Conservation (phyloP, 2,797 vertebrate genomes). For the Karalla daura region DNA sequence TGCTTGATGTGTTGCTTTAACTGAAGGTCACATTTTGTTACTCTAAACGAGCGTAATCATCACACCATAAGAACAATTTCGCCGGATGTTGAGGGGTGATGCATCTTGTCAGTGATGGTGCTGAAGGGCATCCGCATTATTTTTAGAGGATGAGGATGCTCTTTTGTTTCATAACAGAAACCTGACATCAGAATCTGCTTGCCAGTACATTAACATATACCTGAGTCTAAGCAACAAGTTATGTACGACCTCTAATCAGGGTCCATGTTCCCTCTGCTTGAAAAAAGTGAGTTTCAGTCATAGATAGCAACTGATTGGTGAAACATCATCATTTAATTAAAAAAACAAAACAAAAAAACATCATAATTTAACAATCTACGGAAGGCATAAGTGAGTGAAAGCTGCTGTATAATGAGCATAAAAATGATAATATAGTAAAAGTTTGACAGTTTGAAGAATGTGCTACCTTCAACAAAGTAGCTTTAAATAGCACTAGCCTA, state of each 20-base stretch:
- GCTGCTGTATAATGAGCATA: background rate
- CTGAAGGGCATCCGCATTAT: conserved; percentile 4
- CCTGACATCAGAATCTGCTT: background rate
- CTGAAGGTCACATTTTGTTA: background rate
- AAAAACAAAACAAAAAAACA: no score
- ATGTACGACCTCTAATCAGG: no score
- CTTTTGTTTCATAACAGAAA: conserved; percentile 4
- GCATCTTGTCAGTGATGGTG: conserved; percentile 6
- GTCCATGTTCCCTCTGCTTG: no score
- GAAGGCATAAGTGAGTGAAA: background rate
- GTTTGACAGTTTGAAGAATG: background rate
- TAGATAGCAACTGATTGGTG: no score
- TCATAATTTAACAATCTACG: no score
- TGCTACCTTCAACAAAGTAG: no score
- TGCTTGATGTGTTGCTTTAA: background rate
- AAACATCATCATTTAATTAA: no score
- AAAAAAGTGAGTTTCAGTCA: no score
- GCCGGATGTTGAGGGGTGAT: background rate
- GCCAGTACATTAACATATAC: background rate
- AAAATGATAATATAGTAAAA: background rate
- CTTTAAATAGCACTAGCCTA: background rate
- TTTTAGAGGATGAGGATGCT: conserved; percentile 1
- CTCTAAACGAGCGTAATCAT: background rate
- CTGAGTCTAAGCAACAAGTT: background rate
- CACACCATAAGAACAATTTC: background rate